Evolutionary conservation across 2,113 vertebrate genomes (phyloP), one percentile per base, ranked within the genome.

Genomic region (Silurus glanis): DNA sequence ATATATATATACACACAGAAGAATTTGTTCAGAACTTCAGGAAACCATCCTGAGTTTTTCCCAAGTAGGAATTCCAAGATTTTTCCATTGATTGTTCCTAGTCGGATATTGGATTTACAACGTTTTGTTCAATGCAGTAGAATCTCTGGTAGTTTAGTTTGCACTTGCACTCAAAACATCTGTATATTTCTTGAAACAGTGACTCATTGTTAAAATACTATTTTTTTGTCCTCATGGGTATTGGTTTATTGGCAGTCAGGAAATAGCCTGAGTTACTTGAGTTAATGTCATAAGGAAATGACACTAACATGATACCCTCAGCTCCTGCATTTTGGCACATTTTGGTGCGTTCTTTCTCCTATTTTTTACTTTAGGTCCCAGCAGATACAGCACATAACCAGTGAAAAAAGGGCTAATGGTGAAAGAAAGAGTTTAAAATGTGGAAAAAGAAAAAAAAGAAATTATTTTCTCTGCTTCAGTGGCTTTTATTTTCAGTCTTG

Each of bases 401-500:
- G 17, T 72, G 45, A 17, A 74, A 49, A 74, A 12, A 23, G 7
- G 37, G 3, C 45, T 49, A 74, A 49, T 49, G 45, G 19, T 59
- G 55, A 37, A n/a, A 56, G 14, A 56, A 78, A 55, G 25, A 13
- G 7, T 21, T 37, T 37, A 80, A 59, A 80, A 59, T 58, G 4
- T 37, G 55, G 51, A 14, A 56, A 56, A 56, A 17, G 9, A 9
- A 56, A 10, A 10, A 17, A 78, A 56, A n/a, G 17, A 80, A 55
- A 80, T 55, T 51, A 78, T 79, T 58, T 79, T 58, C 8, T 3
- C 14, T 28, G 25, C 76, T 79, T n/a, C 28, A 55, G 12, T 51
- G 9, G 21, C 49, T 53, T 76, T 25, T 13, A 55, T 55, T 67
- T 86, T 80, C 75, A 53, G 87, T 85, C 89, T 89, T 89, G 88